phyloP scores from a whole-genome alignment of 2,888 invertebrate genomes.

The Alloplasta piceator region DNA sequence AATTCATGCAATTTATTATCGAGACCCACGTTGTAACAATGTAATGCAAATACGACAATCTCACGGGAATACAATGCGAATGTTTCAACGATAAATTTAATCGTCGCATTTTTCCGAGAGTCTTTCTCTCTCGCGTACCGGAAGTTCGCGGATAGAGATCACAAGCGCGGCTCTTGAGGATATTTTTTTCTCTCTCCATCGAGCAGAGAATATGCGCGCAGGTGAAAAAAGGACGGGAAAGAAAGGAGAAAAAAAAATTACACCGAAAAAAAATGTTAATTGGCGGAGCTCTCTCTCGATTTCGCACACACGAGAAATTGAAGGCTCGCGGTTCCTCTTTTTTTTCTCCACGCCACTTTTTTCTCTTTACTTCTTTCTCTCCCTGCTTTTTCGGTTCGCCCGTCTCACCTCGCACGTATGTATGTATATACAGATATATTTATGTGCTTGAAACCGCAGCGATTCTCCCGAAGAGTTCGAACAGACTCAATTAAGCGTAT shows the following conservation, averaged over 20 bases:
- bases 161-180: slow-evolving; percentile 2
- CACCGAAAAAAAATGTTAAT: slow-evolving; percentile 2
- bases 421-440: background rate
- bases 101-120: background rate
- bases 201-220: background rate
- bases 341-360: background rate
- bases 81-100: slow-evolving; percentile 13
- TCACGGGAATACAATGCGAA: background rate
- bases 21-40: no score
- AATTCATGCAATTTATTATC: no score
- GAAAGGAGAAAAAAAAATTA: slow-evolving; percentile 2
- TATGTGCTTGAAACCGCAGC: slow-evolving; percentile 48
- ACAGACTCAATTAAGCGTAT: slow-evolving; percentile 63
- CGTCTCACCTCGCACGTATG: slow-evolving; percentile 10
- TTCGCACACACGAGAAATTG: slow-evolving; percentile 32
- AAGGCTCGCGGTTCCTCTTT: slow-evolving; percentile 40
- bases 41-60: background rate
- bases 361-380: slow-evolving; percentile 2
- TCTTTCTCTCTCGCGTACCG: background rate
- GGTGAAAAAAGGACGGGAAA: slow-evolving; percentile 6
- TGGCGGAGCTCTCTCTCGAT: slow-evolving; percentile 27
- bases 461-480: slow-evolving; percentile 50
- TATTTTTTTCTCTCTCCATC: background rate
- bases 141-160: slow-evolving; percentile 11
- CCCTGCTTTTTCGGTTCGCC: background rate